Evolutionary conservation across 1,140 invertebrate species (phyloP).

Genomic region (Bombus impatiens): DNA sequence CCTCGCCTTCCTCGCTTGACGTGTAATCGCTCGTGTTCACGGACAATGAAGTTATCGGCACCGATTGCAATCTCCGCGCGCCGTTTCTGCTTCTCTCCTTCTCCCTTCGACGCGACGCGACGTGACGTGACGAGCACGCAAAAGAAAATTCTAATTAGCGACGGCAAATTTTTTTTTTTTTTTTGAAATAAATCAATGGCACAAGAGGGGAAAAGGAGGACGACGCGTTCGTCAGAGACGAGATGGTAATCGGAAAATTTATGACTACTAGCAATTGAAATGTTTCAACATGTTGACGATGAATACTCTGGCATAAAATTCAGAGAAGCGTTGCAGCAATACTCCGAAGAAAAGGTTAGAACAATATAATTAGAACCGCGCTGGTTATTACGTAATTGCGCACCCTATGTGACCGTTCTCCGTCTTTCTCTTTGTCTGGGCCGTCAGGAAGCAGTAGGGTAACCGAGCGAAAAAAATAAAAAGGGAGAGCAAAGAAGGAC

Average conservation of each 20-base stretch:
- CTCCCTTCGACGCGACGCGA: not conserved
- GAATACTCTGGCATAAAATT: not conserved
- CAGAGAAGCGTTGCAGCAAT: not conserved
- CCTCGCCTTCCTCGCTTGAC: not conserved
- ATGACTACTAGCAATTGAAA: conserved; percentile 23
- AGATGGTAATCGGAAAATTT: conserved; percentile 36
- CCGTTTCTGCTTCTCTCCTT: not conserved
- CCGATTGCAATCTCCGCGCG: conserved; percentile 14
- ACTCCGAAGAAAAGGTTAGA: conserved; percentile 16
- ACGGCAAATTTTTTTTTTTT: not conserved
- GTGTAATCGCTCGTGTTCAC: conserved; percentile 29
- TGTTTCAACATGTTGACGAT: conserved; percentile 19
- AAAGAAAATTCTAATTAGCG: conserved; percentile 43
- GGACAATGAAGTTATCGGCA: conserved; percentile 48
- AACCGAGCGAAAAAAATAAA: not conserved
- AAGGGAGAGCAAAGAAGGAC: not conserved
- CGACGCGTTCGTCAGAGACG: not conserved
- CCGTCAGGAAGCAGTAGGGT: not conserved
- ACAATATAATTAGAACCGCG: conserved; percentile 28
- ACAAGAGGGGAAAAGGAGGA: not conserved
- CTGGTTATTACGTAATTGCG: conserved; percentile 30
- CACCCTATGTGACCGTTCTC: not conserved
- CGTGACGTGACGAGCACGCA: not conserved
- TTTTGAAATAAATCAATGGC: conserved; percentile 36
- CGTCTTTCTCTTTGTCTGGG: not conserved